phyloP scores from a whole-genome alignment of 2,797 vertebrate species.

The Typhlichthys subterraneus region DNA sequence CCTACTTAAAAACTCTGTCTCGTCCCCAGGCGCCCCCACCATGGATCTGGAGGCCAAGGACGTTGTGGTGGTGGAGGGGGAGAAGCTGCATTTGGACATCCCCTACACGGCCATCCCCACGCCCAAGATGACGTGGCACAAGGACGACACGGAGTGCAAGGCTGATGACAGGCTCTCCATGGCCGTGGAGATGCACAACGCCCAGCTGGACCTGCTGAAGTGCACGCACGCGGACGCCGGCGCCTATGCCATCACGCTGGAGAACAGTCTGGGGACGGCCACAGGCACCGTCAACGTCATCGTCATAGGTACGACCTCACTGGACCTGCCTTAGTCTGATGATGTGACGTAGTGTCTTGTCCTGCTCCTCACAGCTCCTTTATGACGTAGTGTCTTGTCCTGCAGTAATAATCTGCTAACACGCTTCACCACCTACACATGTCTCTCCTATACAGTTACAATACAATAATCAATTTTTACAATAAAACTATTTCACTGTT shows the following conservation, averaged over 20 bases:
- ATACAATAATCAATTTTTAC: too few species aligned
- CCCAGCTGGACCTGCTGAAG: slow-evolving; percentile 88
- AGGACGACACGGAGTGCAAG: slow-evolving; percentile 88
- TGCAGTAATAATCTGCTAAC: too few species aligned
- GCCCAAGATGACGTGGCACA: slow-evolving; percentile 92
- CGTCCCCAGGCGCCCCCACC: slow-evolving; percentile 84
- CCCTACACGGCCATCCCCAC: slow-evolving; percentile 92
- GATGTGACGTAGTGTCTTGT: not conserved
- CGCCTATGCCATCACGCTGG: slow-evolving; percentile 86
- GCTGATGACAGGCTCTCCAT: slow-evolving; percentile 84
- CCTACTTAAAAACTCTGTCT: not conserved
- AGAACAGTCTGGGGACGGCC: slow-evolving; percentile 89
- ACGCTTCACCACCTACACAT: too few species aligned
- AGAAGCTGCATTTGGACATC: slow-evolving; percentile 89
- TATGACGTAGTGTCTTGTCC: too few species aligned
- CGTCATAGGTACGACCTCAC: slow-evolving; percentile 88
- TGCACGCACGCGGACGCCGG: slow-evolving; percentile 88
- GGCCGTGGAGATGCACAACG: slow-evolving; percentile 86
- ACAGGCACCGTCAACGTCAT: slow-evolving; percentile 90
- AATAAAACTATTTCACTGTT: too few species aligned
- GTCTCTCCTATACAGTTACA: too few species aligned
- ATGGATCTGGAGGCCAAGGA: slow-evolving; percentile 88
- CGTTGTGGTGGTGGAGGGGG: slow-evolving; percentile 90
- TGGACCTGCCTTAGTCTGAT: not conserved
- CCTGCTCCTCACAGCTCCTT: not conserved